These are phyloP conservation scores for Ciconia stormi DNA, from an alignment of 2,113 vertebrate species.

Conservation along the genomic window DNA sequence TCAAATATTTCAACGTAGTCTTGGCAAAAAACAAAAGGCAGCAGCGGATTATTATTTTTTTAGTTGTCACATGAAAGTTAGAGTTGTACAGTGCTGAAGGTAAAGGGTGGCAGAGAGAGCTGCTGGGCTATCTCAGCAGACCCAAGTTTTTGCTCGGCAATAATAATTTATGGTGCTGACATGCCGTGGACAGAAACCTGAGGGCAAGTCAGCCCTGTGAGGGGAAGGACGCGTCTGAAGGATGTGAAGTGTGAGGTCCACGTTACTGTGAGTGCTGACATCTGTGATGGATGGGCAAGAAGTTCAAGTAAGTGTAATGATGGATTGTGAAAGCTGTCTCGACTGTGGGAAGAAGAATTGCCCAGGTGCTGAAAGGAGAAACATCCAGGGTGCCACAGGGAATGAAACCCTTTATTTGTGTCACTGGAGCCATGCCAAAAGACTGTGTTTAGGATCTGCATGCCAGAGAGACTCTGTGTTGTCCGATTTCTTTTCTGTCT, in stretches of 20 bases:
- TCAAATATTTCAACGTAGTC: not conserved
- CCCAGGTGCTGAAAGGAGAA: constrained; percentile 18
- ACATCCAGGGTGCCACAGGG: not conserved
- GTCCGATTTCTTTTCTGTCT: not conserved
- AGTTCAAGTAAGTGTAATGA: not conserved
- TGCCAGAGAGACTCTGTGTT: not conserved
- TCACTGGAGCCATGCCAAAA: not conserved
- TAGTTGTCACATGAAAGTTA: not conserved
- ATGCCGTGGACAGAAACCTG: not conserved
- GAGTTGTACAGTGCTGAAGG: not conserved
- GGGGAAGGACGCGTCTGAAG: not conserved
- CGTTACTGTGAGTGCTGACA: not conserved
- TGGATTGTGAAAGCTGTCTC: not conserved
- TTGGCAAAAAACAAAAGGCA: not conserved
- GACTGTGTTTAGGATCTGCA: not conserved
- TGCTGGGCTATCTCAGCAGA: not conserved
- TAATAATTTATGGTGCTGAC: not conserved
- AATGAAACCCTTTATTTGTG: not conserved
- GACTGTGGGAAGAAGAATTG: not conserved
- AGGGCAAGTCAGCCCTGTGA: not conserved
- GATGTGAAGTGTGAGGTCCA: not conserved
- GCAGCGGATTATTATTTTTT: not conserved
- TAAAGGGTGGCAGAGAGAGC: not conserved
- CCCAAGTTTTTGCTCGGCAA: not conserved
- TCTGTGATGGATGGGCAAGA: not conserved